A percentile compares a stretch with the other conserved stretches of the same genome.
phyloP scores from a whole-genome alignment of 2,797 vertebrate genomes.

The Vultur gryphus region DNA sequence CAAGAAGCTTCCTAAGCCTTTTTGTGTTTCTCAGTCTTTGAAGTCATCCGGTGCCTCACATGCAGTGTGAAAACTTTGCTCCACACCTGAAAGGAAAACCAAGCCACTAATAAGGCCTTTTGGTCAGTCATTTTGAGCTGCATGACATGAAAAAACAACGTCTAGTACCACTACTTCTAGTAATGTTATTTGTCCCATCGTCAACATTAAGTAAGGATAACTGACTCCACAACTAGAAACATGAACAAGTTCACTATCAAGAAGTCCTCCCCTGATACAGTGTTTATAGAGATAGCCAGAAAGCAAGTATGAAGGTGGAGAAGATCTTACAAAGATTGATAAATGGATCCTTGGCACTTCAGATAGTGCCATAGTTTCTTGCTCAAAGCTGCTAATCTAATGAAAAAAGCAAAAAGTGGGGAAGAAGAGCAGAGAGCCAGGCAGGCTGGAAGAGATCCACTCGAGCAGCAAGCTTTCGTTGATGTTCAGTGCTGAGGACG shows the following conservation, averaged over 20 bases:
- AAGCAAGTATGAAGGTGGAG: background rate
- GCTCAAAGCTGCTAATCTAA: background rate
- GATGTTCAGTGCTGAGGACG: background rate
- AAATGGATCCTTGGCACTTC: background rate
- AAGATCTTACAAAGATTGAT: background rate
- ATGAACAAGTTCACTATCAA: background rate
- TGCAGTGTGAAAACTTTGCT: background rate
- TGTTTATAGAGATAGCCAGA: background rate
- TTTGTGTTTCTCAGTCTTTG: slow-evolving; percentile 50
- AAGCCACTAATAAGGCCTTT: background rate
- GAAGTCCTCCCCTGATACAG: background rate
- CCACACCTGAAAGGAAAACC: slow-evolving; percentile 17
- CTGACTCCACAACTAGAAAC: background rate
- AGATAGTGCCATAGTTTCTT: background rate
- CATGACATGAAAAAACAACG: background rate
- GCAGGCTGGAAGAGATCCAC: background rate
- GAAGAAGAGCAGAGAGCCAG: background rate
- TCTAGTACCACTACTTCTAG: background rate
- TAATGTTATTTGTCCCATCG: background rate
- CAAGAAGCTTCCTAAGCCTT: slow-evolving; percentile 14
- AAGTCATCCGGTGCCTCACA: slow-evolving; percentile 4
- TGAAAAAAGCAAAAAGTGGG: background rate
- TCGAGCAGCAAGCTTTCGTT: background rate
- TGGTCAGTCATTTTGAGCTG: background rate
- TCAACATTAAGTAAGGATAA: background rate